phyloP scores from a whole-genome alignment of 2,888 invertebrate genomes.

The Melinaea menophilus region DNA sequence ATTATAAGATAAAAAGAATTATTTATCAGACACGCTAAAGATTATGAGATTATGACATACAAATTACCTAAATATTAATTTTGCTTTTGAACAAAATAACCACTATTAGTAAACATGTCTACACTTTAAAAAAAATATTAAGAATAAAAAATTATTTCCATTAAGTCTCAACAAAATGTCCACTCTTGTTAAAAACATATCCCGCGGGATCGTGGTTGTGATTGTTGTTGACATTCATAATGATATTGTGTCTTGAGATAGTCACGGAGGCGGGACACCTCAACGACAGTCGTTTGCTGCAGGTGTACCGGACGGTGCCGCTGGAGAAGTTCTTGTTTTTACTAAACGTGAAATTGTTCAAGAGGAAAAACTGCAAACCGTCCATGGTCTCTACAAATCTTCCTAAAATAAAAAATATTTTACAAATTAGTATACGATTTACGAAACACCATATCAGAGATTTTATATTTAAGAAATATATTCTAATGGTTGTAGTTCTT shows the following conservation, averaged over 20 bases:
- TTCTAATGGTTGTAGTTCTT: too few species aligned
- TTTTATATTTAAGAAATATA: too few species aligned
- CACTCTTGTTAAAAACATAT: slow-evolving; percentile 33
- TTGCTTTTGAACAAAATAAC: slow-evolving; percentile 20
- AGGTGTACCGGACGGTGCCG: slow-evolving; percentile 37
- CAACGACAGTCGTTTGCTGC: slow-evolving; percentile 37
- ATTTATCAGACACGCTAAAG: too few species aligned
- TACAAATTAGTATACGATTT: too few species aligned
- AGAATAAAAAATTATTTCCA: background rate
- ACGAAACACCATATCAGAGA: too few species aligned
- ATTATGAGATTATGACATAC: too few species aligned
- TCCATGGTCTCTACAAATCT: slow-evolving; percentile 24
- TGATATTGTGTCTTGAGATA: slow-evolving; percentile 35
- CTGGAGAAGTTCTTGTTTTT: slow-evolving; percentile 34
- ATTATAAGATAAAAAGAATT: too few species aligned
- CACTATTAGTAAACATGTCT: slow-evolving; percentile 21
- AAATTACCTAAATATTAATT: too few species aligned
- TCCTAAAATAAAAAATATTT: slow-evolving; percentile 22
- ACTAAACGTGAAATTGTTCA: slow-evolving; percentile 41
- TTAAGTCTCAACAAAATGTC: slow-evolving; percentile 24
- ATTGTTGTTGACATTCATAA: slow-evolving; percentile 32
- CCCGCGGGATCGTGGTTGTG: slow-evolving; percentile 34
- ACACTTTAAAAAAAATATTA: too few species aligned
- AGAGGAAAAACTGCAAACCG: slow-evolving; percentile 36
- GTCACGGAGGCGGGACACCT: slow-evolving; percentile 44